Evolutionary conservation across 2,113 vertebrate genomes (phyloP).

Genomic region (Catagonus wagneri): DNA sequence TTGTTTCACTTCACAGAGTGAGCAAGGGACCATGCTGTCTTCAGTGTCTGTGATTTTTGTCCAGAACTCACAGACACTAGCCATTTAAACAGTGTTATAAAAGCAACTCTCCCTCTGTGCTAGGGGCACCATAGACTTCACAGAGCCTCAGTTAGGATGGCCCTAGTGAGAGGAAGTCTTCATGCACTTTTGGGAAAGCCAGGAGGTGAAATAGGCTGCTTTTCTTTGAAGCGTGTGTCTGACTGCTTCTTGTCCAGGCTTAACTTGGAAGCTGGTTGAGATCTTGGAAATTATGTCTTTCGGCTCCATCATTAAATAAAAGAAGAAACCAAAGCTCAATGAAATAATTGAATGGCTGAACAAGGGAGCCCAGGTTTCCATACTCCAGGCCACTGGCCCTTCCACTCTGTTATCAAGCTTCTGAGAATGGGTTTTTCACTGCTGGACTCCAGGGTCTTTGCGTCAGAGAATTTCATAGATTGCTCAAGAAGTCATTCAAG

Average conservation of each 20-base stretch:
- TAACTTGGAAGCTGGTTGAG: neutral
- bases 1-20: neutral
- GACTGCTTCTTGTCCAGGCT: neutral
- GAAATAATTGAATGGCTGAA: neutral
- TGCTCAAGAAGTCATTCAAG: conserved; percentile 20
- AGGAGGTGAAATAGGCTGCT: neutral
- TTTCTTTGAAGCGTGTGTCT: neutral
- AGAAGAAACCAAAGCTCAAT: neutral
- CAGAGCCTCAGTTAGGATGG: neutral
- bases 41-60: neutral
- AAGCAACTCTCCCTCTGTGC: neutral
- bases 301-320: neutral
- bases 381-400: neutral
- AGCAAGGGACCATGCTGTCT: neutral
- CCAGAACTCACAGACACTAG: neutral
- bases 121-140: neutral
- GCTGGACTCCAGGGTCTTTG: neutral
- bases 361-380: neutral
- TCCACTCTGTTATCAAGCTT: neutral
- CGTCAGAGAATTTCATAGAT: conserved; percentile 22
- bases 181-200: neutral
- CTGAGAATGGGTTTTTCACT: neutral
- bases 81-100: neutral
- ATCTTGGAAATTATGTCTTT: conserved; percentile 1
- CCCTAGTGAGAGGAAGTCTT: neutral